Conservation (phyloP, 2,888 invertebrate species). For the Cephus spinipes region DNA sequence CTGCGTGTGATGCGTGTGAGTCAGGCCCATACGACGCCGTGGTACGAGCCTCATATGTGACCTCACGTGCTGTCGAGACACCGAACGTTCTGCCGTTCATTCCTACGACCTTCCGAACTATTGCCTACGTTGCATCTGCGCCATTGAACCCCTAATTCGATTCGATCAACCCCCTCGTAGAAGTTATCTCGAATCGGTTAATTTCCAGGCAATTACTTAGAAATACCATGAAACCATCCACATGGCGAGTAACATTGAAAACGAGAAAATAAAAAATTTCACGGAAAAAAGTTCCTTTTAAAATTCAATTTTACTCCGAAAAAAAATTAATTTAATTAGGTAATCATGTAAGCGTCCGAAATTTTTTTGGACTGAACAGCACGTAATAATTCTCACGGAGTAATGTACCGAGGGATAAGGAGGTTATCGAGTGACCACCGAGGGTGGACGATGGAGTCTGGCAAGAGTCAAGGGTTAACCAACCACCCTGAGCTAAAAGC, state of each 20-base stretch:
- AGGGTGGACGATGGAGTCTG: slow-evolving; percentile 48
- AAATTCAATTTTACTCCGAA: neutral
- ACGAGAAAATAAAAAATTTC: neutral
- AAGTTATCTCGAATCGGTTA: slow-evolving; percentile 38
- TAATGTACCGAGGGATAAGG: neutral
- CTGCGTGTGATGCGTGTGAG: slow-evolving; percentile 61
- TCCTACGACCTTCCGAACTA: slow-evolving; percentile 42
- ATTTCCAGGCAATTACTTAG: slow-evolving; percentile 39
- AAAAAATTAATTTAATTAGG: neutral
- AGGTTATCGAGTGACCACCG: slow-evolving; percentile 4
- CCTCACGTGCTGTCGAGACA: slow-evolving; percentile 48
- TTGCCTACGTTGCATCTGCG: slow-evolving; percentile 62
- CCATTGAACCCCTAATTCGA: slow-evolving; percentile 47
- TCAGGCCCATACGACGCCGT: slow-evolving; percentile 61
- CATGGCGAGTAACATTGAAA: neutral
- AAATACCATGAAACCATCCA: neutral
- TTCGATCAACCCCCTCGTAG: slow-evolving; percentile 33
- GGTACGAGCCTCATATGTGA: slow-evolving; percentile 56
- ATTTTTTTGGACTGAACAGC: neutral
- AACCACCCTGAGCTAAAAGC: slow-evolving; percentile 41
- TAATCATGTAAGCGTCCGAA: neutral
- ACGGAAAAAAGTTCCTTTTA: neutral
- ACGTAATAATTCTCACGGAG: neutral
- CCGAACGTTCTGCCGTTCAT: slow-evolving; percentile 34
- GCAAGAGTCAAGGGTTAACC: slow-evolving; percentile 62